phyloP scores from a whole-genome alignment of 2,888 invertebrate species.

The Drosophila infuscata region DNA sequence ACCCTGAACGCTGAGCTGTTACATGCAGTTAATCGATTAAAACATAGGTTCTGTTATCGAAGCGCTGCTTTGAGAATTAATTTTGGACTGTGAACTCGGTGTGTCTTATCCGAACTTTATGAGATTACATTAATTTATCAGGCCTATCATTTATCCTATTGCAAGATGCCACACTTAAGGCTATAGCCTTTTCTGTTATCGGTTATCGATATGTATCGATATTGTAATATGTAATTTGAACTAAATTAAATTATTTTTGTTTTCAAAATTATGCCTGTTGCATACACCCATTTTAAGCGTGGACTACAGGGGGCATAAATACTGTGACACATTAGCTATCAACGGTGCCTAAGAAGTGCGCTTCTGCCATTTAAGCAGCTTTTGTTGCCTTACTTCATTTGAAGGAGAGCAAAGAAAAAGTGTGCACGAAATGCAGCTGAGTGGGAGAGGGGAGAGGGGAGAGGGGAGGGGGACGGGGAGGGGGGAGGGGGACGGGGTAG shows the following conservation, averaged over 20 bases:
- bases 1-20: not conserved
- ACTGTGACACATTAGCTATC: slow-evolving; percentile 18
- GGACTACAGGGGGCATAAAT: not conserved
- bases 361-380: slow-evolving; percentile 63
- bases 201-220: not conserved
- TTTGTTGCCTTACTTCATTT: slow-evolving; percentile 72
- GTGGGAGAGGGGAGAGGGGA: too few relatives aligned
- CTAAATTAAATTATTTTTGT: not conserved
- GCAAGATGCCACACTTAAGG: not conserved
- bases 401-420: slow-evolving; percentile 16
- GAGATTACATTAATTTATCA: not conserved
- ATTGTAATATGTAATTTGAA: not conserved
- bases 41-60: not conserved
- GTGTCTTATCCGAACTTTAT: not conserved
- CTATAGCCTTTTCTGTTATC: not conserved
- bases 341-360: slow-evolving; percentile 24
- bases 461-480: too few relatives aligned
- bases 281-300: not conserved
- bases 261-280: not conserved
- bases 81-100: not conserved
- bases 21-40: not conserved
- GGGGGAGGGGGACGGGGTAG: too few relatives aligned
- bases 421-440: not conserved
- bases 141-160: not conserved
- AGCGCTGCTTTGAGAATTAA: accelerated